These are phyloP conservation scores for Sycophila sp. DNA, from an alignment of 1,140 invertebrate genomes.

Conservation along the genomic window DNA sequence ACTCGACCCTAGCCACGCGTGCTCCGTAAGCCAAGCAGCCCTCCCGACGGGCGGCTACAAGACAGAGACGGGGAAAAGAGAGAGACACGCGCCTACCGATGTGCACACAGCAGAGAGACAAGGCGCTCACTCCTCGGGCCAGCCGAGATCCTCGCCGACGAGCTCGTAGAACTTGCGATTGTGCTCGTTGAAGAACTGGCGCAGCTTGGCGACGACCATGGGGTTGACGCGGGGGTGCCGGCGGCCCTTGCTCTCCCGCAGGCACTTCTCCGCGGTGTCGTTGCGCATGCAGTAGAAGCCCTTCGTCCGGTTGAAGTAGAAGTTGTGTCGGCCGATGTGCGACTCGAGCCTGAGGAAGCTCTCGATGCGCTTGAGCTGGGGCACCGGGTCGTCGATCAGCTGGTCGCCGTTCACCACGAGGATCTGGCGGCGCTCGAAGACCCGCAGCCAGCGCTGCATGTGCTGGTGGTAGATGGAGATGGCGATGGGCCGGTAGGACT, in stretches of 20 bases:
- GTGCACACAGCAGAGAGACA: too few relatives aligned
- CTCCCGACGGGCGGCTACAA: too few relatives aligned
- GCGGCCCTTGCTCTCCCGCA: conserved; percentile 94
- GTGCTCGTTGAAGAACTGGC: conserved; percentile 93
- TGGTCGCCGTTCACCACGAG: conserved; percentile 95
- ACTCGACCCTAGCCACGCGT: too few relatives aligned
- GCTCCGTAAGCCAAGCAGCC: too few relatives aligned
- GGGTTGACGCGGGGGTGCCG: conserved; percentile 89
- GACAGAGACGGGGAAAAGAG: too few relatives aligned
- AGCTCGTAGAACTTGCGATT: conserved; percentile 96
- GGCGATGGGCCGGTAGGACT: conserved; percentile 81
- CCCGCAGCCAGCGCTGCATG: conserved; percentile 84
- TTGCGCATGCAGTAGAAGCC: conserved; percentile 95
- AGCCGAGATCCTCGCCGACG: conserved; percentile 90
- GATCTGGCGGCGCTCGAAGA: conserved; percentile 90
- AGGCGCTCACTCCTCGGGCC: conserved; percentile 75
- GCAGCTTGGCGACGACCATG: conserved; percentile 84
- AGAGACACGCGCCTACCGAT: too few relatives aligned
- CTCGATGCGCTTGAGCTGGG: conserved; percentile 88
- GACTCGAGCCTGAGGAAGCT: conserved; percentile 86
- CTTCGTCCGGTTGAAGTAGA: conserved; percentile 97
- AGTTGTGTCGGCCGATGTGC: conserved; percentile 86
- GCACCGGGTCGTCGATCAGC: conserved; percentile 93
- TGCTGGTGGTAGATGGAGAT: conserved; percentile 89
- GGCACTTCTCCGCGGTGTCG: conserved; percentile 87